Base-by-base conservation (phyloP, 2,797 vertebrate species). In the Scolopax rusticola region DNA sequence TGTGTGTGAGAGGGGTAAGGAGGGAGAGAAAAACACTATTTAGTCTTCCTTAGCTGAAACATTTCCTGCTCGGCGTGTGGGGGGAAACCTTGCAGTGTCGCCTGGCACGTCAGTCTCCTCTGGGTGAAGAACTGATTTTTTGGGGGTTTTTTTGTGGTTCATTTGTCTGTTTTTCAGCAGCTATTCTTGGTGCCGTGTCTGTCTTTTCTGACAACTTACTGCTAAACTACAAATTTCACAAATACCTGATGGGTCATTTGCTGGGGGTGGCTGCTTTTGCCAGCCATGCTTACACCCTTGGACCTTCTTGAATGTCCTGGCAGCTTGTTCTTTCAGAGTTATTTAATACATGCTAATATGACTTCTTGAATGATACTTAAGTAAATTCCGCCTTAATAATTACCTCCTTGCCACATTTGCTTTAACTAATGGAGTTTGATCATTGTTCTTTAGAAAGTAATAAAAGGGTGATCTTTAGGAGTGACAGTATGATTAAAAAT, bases 1-100 rank as follows among this genome's bases (percentile, higher is more conserved):
- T 0, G 0, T 5, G 4, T 53, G 18, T 9, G 6, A 54, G 38
- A 69, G 17, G 6, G 10, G 10, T 67, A 78, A 32, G 53, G 23
- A 5, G 16, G n/a, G 45, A 73, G 25, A 23, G 12, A 32, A 60
- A 68, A 69, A 27, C 9, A 12, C 4, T 70, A 11, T 19, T 11
- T 11, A 7, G n/a, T 51, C 71, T 82, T 53, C 17, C 2, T 57
- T 74, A 90, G 6, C 12, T 59, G 18, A 82, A 36, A 28, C 2
- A 0, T 59, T 89, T 9, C 33, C 18, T 54, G 10, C 17, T 76
- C 13, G 8, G 36, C 8, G 9, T 6, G 4, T 14, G 27, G 20
- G 32, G 21, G 13, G 6, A 25, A 50, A 23, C 5, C 16, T 12
- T 47, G 3, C 45, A 43, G 15, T 64, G 36, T 19, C 32, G 12